A percentile compares a stretch with the other conserved stretches of the same genome.
Conservation (phyloP, 1,140 invertebrate genomes). For the Drosophila hydei region DNA sequence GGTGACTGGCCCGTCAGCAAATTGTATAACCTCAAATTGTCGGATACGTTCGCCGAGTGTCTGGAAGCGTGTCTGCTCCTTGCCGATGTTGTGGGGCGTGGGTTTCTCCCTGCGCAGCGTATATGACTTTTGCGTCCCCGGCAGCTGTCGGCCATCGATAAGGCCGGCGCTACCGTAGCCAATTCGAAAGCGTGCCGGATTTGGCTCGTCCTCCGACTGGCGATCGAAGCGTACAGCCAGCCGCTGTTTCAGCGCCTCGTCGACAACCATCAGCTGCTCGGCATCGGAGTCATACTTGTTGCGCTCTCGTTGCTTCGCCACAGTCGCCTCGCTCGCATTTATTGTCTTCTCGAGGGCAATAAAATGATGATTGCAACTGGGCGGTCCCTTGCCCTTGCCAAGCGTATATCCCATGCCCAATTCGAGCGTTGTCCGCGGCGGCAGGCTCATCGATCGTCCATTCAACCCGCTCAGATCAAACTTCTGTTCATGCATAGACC, state of each 20-base stretch:
- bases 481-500: not conserved
- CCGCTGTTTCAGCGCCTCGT: constrained; percentile 37
- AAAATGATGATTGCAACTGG: constrained; percentile 46
- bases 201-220: not conserved
- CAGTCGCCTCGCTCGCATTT: not conserved
- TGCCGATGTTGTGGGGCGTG: not conserved
- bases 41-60: constrained; percentile 50
- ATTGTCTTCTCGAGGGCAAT: constrained; percentile 37
- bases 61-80: constrained; percentile 40
- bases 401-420: constrained; percentile 1
- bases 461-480: constrained; percentile 7
- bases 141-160: not conserved
- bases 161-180: not conserved
- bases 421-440: constrained; percentile 20
- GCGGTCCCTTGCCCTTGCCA: constrained; percentile 17
- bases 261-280: constrained; percentile 51
- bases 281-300: not conserved
- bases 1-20: constrained; percentile 57
- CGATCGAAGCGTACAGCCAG: constrained; percentile 18
- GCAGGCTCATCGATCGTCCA: constrained; percentile 52
- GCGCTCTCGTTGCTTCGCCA: not conserved
- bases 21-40: constrained; percentile 57
- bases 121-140: not conserved
- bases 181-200: constrained; percentile 4
- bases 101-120: not conserved